Evolutionary conservation across 2,888 invertebrate genomes (phyloP), one percentile per base, ranked within the genome.

Genomic region (Drosophila imparisetae): DNA sequence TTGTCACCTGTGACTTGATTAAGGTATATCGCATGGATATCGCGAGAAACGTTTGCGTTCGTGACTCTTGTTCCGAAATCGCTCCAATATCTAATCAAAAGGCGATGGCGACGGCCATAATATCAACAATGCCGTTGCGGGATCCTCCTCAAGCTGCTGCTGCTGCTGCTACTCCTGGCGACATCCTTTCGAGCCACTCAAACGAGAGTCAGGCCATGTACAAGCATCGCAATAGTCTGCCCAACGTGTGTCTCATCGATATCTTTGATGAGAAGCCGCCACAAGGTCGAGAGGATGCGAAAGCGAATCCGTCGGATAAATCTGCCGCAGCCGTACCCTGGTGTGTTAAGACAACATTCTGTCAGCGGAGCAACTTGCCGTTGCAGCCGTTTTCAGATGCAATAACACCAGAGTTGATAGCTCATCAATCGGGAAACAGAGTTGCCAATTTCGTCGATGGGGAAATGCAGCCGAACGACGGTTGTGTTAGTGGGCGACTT

Each of bases 21-120:
- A 34, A 76, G 93, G 84, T 93, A 8, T 98, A 97, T 93, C 95
- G 96, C 66, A 95, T 98, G 78, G 98, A 98, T 93, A 96, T 97
- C 53, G 96, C 96, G 94, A 93, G 97, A 58, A 97, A 97, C 91
- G 95, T 97, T 77, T 95, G 95, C 48, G 94, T 95, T 24, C 94
- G 95, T 48, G 94, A 94, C 83, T 84, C 86, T 3, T 87, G 77
- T 61, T 87, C 89, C 1, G 91, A 91, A 58, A 76, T 80, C 5
- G 72, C 81, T 10, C 75, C 79, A 52, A 11, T 69, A 18, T 48
- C 63, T 0, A 67, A 72, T 68, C 59, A 73, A 24, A 71, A 81
- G 13, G 7, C 45, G 4, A 30, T 27, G 11, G 7, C 45, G 3
- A 30, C 30, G 0, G n/a, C 24, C 13, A 29, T 42, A 32, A 29